Base-by-base conservation (phyloP, 2,113 vertebrate species). In the Bujurquina vittata region DNA sequence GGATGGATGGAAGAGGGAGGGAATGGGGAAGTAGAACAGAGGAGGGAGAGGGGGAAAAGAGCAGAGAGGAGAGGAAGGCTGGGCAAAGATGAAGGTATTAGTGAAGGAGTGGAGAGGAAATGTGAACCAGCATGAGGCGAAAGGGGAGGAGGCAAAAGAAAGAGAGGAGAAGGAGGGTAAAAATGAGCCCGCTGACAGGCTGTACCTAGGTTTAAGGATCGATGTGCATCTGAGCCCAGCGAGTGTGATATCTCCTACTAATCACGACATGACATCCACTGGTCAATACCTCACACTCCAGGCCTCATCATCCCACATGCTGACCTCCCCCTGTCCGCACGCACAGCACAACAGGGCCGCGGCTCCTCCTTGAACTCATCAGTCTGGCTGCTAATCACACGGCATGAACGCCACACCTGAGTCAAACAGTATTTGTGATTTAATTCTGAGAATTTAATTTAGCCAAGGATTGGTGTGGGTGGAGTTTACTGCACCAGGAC, bases 191-290 rank as follows among this genome's bases (percentile, higher is more conserved):
- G 90, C 88, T 92, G 93, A 94, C 93, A 87, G 92, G 67, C 80
- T 84, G 81, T 62, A 81, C 78, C 87, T 35, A 56, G 91, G 87
- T 88, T 87, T 55, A 67, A 57, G 92, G 90, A 95, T 95, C 91
- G 80, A 96, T 95, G 88, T 75, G 76, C 84, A 87, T 88, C 89
- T 84, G 84, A 88, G 89, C 85, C 78, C 74, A 29, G 80, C 33
- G 79, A 91, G 86, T 88, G 90, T 93, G 92, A 94, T 92, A 93
- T 90, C 93, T 93, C 89, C 92, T 85, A 89, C 94, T 95, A 95
- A 96, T 94, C 94, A 94, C 81, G 15, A 87, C 76, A 74, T 86
- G 92, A 93, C 94, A 91, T 85, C 88, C 80, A 56, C 77, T 83
- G 84, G 91, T 94, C 93, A 91, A 95, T 95, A 94, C 83, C 73